A percentile compares a stretch with the other conserved stretches of the same genome.
phyloP scores from a whole-genome alignment of 2,113 vertebrate genomes.

The Forbesichthys agassizii region DNA sequence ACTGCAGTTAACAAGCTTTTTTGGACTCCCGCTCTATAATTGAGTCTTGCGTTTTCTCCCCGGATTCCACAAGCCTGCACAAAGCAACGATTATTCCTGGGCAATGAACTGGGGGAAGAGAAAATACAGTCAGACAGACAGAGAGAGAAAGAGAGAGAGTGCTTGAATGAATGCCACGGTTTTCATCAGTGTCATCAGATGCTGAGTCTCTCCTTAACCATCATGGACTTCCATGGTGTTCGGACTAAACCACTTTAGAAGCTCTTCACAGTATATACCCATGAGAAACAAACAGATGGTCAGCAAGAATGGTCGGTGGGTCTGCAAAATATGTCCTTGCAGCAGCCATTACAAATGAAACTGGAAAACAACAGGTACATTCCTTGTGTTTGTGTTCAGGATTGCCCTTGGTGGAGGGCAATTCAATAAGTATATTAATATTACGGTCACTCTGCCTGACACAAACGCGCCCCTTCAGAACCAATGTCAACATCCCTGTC shows the following conservation, averaged over 20 bases:
- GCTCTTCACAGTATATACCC: constrained; percentile 24
- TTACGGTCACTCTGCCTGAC: constrained; percentile 6
- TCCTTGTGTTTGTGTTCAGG: too few relatives aligned
- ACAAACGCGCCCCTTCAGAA: constrained; percentile 3
- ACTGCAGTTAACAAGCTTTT: constrained; percentile 65
- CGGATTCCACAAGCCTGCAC: constrained; percentile 73
- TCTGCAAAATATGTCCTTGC: background rate
- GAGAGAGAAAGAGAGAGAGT: constrained; percentile 21
- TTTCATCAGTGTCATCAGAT: constrained; percentile 70
- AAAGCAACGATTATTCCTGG: constrained; percentile 81
- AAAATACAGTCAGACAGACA: constrained; percentile 17
- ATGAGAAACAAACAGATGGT: background rate
- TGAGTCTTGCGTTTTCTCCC: constrained; percentile 62
- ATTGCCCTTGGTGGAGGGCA: too few relatives aligned
- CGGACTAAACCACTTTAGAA: background rate
- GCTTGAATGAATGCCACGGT: constrained; percentile 68
- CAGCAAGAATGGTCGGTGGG: too few relatives aligned
- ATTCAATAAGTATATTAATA: too few relatives aligned
- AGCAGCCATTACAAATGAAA: background rate
- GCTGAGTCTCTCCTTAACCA: constrained; percentile 29
- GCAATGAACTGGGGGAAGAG: constrained; percentile 47
- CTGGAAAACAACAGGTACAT: too few relatives aligned
- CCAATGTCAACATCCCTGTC: constrained; percentile 4
- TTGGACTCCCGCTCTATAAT: constrained; percentile 67
- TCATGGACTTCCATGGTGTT: constrained; percentile 13